These are phyloP conservation scores for Bos javanicus DNA, from an alignment of 2,113 vertebrate species.

Conservation along the genomic window DNA sequence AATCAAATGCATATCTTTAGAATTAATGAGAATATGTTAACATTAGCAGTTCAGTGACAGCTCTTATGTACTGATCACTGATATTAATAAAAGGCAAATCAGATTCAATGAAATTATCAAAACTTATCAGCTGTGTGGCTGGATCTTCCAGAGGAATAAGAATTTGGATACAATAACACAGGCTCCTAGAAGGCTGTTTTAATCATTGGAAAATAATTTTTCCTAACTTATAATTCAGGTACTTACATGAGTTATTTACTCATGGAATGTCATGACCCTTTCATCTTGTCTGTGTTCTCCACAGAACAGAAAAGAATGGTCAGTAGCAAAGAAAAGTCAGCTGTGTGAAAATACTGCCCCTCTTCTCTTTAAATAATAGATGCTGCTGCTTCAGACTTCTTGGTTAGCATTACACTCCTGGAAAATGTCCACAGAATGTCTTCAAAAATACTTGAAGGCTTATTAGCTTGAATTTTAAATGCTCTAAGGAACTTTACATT, in stretches of 20 bases:
- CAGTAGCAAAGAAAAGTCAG: background rate
- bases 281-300: conserved; percentile 1
- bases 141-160: background rate
- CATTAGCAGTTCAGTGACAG: background rate
- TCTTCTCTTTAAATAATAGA: conserved; percentile 7
- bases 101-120: conserved; percentile 23
- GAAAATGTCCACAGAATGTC: background rate
- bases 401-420: background rate
- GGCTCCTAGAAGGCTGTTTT: conserved; percentile 2
- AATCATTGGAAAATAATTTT: conserved; percentile 18
- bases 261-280: background rate
- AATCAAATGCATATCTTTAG: background rate
- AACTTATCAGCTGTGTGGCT: background rate
- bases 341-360: background rate
- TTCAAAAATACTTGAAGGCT: background rate
- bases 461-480: conserved; percentile 33
- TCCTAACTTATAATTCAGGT: background rate
- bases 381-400: background rate
- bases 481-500: background rate
- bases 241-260: conserved; percentile 23
- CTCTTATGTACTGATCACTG: background rate
- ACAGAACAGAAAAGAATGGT: background rate
- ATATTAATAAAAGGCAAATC: background rate
- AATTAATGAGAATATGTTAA: background rate
- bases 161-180: background rate